These are phyloP conservation scores for Polypedilum vanderplanki DNA, from an alignment of 1,140 invertebrate genomes.

Conservation along the genomic window DNA sequence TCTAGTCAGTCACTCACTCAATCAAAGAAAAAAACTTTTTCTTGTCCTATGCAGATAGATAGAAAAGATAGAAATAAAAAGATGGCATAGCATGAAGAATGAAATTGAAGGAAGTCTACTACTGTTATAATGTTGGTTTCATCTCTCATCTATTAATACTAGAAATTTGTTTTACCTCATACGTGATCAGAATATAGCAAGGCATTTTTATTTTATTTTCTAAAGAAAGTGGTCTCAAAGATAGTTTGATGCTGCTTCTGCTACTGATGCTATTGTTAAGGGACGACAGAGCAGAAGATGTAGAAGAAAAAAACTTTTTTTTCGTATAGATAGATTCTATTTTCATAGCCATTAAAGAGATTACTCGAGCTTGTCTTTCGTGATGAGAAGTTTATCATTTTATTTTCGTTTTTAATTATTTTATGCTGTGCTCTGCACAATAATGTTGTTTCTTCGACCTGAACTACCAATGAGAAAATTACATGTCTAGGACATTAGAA, in stretches of 20 bases:
- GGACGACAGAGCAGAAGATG: neutral
- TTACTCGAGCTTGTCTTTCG: constrained; percentile 25
- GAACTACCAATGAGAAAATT: no score
- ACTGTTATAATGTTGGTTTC: constrained; percentile 22
- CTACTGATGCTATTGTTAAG: neutral
- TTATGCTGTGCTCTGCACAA: constrained; percentile 23
- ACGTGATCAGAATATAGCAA: constrained; percentile 8
- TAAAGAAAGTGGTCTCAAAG: constrained; percentile 5
- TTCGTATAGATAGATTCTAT: neutral
- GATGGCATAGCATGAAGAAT: no score
- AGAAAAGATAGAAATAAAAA: no score
- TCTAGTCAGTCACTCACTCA: neutral
- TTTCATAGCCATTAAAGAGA: constrained; percentile 27
- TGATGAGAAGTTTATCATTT: constrained; percentile 27
- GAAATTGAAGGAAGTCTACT: constrained; percentile 13
- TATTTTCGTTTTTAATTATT: constrained; percentile 27
- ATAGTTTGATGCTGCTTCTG: neutral
- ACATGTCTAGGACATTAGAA: no score
- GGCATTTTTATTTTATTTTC: neutral
- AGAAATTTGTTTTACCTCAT: constrained; percentile 25
- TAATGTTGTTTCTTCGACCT: neutral
- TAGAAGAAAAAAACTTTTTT: neutral
- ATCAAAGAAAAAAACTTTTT: neutral
- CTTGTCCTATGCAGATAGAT: neutral
- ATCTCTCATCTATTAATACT: constrained; percentile 28